Evolutionary conservation across 1,140 invertebrate species (phyloP).

Genomic region (Drosophila punjabiensis): DNA sequence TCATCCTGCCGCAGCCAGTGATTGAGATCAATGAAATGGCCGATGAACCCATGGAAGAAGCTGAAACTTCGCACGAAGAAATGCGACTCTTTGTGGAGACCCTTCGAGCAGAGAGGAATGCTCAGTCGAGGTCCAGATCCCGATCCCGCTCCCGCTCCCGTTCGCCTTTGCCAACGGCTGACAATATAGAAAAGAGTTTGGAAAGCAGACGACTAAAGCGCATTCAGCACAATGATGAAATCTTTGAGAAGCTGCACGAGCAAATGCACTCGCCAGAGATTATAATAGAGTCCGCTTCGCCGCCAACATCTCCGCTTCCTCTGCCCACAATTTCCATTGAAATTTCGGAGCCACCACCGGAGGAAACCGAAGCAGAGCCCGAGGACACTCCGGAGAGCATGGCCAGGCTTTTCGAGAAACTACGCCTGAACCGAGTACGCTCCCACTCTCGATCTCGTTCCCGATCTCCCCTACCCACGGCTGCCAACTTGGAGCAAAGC

Average conservation of each 20-base stretch:
- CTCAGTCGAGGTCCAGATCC: conserved; percentile 41
- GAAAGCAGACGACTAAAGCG: conserved; percentile 60
- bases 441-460: conserved; percentile 71
- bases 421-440: conserved; percentile 67
- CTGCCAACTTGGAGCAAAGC: conserved; percentile 65
- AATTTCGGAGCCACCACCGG: conserved; percentile 21
- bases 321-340: conserved; percentile 62
- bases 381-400: conserved; percentile 67
- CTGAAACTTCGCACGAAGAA: conserved; percentile 35
- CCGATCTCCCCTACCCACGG: conserved; percentile 64
- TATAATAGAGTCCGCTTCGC: conserved; percentile 4
- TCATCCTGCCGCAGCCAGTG: conserved; percentile 48
- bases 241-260: conserved; percentile 59
- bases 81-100: conserved; percentile 63
- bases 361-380: conserved; percentile 40
- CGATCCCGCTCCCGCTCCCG: conserved; percentile 68
- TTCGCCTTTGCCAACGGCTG: conserved; percentile 71
- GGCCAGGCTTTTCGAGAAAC: conserved; percentile 64
- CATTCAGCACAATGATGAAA: conserved; percentile 73
- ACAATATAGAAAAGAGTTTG: conserved; percentile 67
- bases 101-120: conserved; percentile 51
- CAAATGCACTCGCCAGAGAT: conserved; percentile 26
- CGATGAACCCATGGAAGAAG: conserved; percentile 33
- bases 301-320: not conserved
- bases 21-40: conserved; percentile 60